Percentiles rank a stretch among this genome's conserved stretches.
Evolutionary conservation across 2,113 vertebrate species (phyloP).

Genomic region (Colossoma macropomum): DNA sequence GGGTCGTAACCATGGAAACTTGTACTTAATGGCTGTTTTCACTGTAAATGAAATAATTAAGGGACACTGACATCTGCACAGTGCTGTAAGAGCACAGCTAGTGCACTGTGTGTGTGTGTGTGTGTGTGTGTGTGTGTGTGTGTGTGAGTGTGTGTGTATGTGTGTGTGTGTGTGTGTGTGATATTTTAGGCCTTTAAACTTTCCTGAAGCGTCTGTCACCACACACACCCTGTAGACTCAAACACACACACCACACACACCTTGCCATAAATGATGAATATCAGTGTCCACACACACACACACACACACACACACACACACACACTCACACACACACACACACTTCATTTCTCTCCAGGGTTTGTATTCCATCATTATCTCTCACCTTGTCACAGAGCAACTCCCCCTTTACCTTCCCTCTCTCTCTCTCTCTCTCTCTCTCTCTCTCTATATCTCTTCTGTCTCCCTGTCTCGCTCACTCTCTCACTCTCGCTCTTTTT

Average conservation of each 20-base stretch:
- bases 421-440: background rate
- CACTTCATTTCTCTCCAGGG: slow-evolving; percentile 46
- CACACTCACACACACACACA: slow-evolving; percentile 37
- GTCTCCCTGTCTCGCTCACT: background rate
- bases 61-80: too few relatives aligned
- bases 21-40: background rate
- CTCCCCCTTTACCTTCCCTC: slow-evolving; percentile 7
- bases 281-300: slow-evolving; percentile 49
- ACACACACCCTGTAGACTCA: background rate
- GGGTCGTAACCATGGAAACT: background rate
- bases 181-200: slow-evolving; percentile 45
- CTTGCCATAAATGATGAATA: slow-evolving; percentile 52
- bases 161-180: slow-evolving; percentile 2
- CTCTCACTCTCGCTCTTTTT: background rate
- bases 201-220: slow-evolving; percentile 36
- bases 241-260: slow-evolving; percentile 48
- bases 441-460: too few relatives aligned
- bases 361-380: slow-evolving; percentile 62
- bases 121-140: slow-evolving; percentile 1
- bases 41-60: too few relatives aligned
- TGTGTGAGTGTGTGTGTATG: slow-evolving; percentile 7
- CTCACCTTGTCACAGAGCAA: slow-evolving; percentile 59
- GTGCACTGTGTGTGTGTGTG: background rate
- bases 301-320: slow-evolving; percentile 32
- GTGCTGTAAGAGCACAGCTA: background rate